Base-by-base conservation (phyloP, 2,113 vertebrate species). In the Bagarius yarrelli region DNA sequence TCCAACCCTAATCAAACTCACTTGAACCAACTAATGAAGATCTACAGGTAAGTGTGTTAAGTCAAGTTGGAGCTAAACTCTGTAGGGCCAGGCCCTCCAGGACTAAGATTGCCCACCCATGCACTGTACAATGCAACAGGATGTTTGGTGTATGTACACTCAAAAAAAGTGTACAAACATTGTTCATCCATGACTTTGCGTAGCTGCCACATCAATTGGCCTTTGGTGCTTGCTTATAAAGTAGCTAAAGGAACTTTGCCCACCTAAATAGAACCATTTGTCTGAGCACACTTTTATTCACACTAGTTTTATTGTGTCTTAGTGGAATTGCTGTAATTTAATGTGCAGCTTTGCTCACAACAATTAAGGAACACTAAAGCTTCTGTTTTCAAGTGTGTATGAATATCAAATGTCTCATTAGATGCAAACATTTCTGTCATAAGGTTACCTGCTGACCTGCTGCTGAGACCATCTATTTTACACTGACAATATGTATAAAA, bases 151-250 rank as follows among this genome's bases (percentile, higher is more conserved):
- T 59, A 11, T 55, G 70, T 59, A 44, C 30, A 76, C 40, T 59
- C 73, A 76, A 76, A 32, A 40, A 76, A 76, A 59, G 44, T 76
- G 55, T 14, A 76, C 34, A 75, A n/a, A n/a, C n/a, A n/a, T n/a
- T n/a, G n/a, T n/a, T n/a, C n/a, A n/a, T n/a, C n/a, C n/a, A n/a
- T n/a, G n/a, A n/a, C n/a, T n/a, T n/a, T n/a, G n/a, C n/a, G n/a
- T n/a, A n/a, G n/a, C n/a, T n/a, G n/a, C n/a, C n/a, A n/a, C n/a
- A n/a, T n/a, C n/a, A n/a, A n/a, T 16, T 30, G 30, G 21, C 30
- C 55, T 75, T 75, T 75, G 72, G n/a, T 12, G 71, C 71, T 74
- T 57, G 30, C 36, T 74, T 74, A 30, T 56, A 74, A 74, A 74
- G 53, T 57, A 75, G 23, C 72, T 40, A 34, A 40, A 6, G 8